Evolutionary conservation across 2,113 vertebrate species (phyloP).

Genomic region (Lota lota): DNA sequence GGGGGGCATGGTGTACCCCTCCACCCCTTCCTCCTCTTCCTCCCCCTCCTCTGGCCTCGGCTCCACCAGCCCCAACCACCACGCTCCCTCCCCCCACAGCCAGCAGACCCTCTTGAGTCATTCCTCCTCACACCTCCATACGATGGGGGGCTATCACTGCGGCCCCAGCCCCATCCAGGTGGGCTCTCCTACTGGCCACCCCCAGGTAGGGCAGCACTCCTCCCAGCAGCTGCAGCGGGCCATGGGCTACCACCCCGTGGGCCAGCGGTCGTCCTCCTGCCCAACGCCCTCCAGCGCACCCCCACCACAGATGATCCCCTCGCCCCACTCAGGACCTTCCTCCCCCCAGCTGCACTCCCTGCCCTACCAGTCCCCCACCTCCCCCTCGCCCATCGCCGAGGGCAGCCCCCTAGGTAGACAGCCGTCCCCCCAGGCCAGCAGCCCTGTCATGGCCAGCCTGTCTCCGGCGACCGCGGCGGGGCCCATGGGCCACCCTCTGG

Average conservation of each 20-base stretch:
- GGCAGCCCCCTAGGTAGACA: constrained; percentile 81
- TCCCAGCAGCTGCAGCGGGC: constrained; percentile 82
- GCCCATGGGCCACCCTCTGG: constrained; percentile 79
- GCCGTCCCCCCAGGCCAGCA: constrained; percentile 84
- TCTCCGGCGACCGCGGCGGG: constrained; percentile 60
- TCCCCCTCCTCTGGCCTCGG: constrained; percentile 64
- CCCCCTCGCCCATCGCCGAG: constrained; percentile 76
- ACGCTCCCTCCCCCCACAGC: constrained; percentile 62
- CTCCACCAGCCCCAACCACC: constrained; percentile 64
- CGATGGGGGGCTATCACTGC: constrained; percentile 81
- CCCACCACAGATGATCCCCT: constrained; percentile 77
- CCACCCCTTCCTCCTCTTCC: constrained; percentile 78
- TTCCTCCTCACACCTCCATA: constrained; percentile 78
- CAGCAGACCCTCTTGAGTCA: constrained; percentile 75
- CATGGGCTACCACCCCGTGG: constrained; percentile 80
- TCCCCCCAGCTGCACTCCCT: constrained; percentile 90
- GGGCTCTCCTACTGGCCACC: constrained; percentile 72
- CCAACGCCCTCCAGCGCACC: constrained; percentile 79
- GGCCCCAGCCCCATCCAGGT: constrained; percentile 76
- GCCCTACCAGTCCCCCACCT: constrained; percentile 89
- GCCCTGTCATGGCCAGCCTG: constrained; percentile 77
- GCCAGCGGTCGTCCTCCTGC: constrained; percentile 82
- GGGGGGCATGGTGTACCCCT: constrained; percentile 78
- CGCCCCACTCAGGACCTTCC: constrained; percentile 87
- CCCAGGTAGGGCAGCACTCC: constrained; percentile 78